phyloP scores from a whole-genome alignment of 2,888 invertebrate genomes.

The Andricus curvator region DNA sequence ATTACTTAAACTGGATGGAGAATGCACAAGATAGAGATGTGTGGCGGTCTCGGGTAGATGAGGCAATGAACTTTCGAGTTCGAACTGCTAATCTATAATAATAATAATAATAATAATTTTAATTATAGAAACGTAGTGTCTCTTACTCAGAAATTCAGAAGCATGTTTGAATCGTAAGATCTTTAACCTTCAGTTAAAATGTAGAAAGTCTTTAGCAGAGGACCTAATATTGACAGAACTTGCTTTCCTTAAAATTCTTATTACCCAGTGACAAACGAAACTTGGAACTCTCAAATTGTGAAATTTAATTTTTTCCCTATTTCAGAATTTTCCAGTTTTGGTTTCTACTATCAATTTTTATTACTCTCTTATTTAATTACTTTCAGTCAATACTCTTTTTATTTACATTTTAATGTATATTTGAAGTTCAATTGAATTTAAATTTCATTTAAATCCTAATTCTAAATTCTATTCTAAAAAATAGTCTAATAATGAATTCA shows the following conservation, averaged over 20 bases:
- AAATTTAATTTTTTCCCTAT: background rate
- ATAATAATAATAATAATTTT: too few relatives aligned
- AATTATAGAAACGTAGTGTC: constrained; percentile 1
- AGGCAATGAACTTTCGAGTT: too few relatives aligned
- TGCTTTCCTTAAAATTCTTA: background rate
- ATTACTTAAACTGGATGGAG: too few relatives aligned
- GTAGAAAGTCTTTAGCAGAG: background rate
- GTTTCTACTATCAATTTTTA: background rate
- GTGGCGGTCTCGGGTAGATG: too few relatives aligned
- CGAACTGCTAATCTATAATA: too few relatives aligned
- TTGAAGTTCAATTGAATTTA: too few relatives aligned
- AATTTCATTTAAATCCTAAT: background rate
- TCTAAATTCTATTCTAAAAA: background rate
- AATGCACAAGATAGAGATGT: too few relatives aligned
- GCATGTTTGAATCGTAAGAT: background rate
- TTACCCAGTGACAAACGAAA: background rate
- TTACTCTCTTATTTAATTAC: background rate
- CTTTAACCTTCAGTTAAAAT: constrained; percentile 24
- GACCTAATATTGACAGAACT: constrained; percentile 1
- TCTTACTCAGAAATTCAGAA: background rate
- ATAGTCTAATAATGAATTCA: background rate
- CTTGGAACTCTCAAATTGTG: background rate
- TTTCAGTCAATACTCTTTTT: background rate
- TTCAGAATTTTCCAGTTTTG: background rate
- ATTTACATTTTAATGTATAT: background rate